These are phyloP conservation scores for Gambelia wislizenii DNA, from an alignment of 2,797 vertebrate genomes.

Conservation along the genomic window DNA sequence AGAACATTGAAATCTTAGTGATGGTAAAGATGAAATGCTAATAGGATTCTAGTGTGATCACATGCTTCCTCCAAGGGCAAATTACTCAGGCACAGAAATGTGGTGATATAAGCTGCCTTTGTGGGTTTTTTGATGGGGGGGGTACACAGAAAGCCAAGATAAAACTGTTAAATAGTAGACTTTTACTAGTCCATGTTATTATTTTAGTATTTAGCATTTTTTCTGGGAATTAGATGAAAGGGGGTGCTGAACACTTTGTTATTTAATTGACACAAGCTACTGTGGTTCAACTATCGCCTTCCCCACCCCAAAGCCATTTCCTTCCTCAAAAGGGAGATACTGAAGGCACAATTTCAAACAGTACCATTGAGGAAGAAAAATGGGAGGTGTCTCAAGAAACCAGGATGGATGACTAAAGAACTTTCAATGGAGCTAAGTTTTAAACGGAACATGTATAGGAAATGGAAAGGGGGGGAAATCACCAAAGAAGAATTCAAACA, in stretches of 20 bases:
- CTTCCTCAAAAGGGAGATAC: no score
- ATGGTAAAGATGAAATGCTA: slow-evolving; percentile 7
- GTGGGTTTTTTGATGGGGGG: not conserved
- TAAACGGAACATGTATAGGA: no score
- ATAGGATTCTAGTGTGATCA: not conserved
- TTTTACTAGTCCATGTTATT: not conserved
- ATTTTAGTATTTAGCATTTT: not conserved
- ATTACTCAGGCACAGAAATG: not conserved
- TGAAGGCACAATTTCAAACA: no score
- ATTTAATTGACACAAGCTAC: not conserved
- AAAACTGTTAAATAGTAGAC: not conserved
- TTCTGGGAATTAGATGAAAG: not conserved
- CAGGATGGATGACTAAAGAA: no score
- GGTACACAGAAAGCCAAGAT: not conserved
- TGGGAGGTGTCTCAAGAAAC: no score
- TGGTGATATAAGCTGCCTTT: not conserved
- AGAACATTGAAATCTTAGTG: not conserved
- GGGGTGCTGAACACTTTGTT: not conserved
- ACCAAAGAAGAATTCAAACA: no score
- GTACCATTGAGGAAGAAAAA: no score
- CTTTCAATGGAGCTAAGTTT: no score
- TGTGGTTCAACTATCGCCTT: not conserved
- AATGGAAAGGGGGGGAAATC: no score
- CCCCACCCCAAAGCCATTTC: not conserved
- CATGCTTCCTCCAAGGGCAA: not conserved